These are phyloP conservation scores for Balaenoptera acutorostrata DNA, from an alignment of 2,113 vertebrate species.

Conservation along the genomic window DNA sequence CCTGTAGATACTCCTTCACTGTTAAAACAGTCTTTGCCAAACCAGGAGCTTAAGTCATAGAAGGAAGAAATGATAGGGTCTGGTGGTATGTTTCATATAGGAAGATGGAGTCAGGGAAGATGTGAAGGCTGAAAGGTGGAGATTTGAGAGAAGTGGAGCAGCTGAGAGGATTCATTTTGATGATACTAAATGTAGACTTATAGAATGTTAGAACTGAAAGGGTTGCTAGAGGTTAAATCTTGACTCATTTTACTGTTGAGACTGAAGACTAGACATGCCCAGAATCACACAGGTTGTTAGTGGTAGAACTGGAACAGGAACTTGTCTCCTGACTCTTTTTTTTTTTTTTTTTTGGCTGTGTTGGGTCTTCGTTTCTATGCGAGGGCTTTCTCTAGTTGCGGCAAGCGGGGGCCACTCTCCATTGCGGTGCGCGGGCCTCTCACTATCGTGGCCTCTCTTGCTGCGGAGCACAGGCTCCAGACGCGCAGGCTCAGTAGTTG, in stretches of 20 bases:
- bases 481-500: too few relatives aligned
- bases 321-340: neutral
- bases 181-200: neutral
- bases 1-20: neutral
- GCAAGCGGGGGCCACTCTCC: too few relatives aligned
- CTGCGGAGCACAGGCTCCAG: too few relatives aligned
- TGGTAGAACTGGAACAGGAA: conserved; percentile 9
- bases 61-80: neutral
- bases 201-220: neutral
- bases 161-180: neutral
- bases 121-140: neutral
- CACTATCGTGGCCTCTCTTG: too few relatives aligned
- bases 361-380: too few relatives aligned
- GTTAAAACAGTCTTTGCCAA: neutral
- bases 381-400: too few relatives aligned
- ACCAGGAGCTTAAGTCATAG: neutral
- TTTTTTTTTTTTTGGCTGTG: too few relatives aligned
- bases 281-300: neutral
- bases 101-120: neutral
- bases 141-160: neutral
- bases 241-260: neutral
- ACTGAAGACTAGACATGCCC: neutral
- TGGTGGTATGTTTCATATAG: neutral
- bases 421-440: too few relatives aligned
- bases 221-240: neutral